These are phyloP conservation scores for Dione vanillae DNA, from an alignment of 2,888 invertebrate genomes.

Conservation along the genomic window DNA sequence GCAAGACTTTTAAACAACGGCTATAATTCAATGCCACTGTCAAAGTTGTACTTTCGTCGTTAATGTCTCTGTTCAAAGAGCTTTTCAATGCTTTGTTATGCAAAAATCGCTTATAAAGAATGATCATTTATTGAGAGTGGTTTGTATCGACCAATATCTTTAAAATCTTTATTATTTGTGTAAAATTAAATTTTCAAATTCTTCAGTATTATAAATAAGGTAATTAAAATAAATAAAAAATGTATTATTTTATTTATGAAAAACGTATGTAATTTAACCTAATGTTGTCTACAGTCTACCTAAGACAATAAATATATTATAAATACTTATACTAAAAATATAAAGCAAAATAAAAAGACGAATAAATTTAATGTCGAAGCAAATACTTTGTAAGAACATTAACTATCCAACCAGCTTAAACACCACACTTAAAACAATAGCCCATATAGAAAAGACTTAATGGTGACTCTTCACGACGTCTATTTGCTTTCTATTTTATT, in stretches of 20 bases:
- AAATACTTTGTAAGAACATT: constrained; percentile 42
- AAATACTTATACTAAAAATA: too few species aligned
- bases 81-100: not conserved
- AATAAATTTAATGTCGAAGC: not conserved
- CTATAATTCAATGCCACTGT: not conserved
- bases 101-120: not conserved
- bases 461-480: constrained; percentile 25
- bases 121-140: not conserved
- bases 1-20: not conserved
- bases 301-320: too few species aligned
- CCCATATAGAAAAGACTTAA: constrained; percentile 4
- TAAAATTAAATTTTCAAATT: too few species aligned
- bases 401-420: not conserved
- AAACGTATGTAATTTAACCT: too few species aligned
- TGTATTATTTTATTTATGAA: too few species aligned
- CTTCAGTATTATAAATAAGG: too few species aligned
- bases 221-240: too few species aligned
- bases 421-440: not conserved
- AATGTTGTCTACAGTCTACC: too few species aligned
- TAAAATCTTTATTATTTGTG: not conserved
- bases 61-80: not conserved
- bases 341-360: not conserved
- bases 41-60: not conserved
- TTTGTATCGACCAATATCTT: not conserved
- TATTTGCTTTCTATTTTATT: constrained; percentile 27